Conservation (phyloP, 2,113 vertebrate species). For the Gymnobelideus leadbeateri region DNA sequence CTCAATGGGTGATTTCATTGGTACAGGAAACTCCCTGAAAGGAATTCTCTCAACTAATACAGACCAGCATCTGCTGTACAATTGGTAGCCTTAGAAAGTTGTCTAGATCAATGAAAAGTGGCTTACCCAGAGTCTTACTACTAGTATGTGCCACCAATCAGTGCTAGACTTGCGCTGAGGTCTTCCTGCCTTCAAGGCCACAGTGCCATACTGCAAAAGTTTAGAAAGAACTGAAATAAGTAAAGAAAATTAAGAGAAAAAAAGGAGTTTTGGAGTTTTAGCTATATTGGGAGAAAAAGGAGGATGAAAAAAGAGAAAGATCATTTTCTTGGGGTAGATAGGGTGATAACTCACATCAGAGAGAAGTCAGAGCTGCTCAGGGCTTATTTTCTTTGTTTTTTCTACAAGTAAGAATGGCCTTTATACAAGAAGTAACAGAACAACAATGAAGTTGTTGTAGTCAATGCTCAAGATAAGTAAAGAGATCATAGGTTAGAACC, state of each 20-base stretch:
- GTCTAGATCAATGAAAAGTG: background rate
- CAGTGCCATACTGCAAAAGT: background rate
- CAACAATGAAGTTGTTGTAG: background rate
- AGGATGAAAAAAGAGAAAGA: background rate
- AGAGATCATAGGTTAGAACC: background rate
- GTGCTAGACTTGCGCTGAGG: background rate
- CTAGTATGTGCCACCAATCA: background rate
- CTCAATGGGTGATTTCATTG: background rate
- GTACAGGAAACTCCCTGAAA: background rate
- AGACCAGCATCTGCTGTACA: background rate
- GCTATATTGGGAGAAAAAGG: background rate
- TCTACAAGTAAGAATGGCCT: background rate
- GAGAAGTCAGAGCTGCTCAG: background rate
- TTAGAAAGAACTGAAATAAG: background rate
- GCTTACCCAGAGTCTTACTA: background rate
- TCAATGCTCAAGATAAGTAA: background rate
- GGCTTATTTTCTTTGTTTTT: background rate
- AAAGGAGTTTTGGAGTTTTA: background rate
- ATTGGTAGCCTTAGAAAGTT: background rate
- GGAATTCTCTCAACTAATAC: background rate
- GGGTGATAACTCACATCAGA: background rate
- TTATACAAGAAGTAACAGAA: background rate
- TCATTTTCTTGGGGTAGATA: background rate
- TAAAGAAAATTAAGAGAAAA: background rate
- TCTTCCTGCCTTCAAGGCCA: background rate